These are phyloP conservation scores for Teleogryllus oceanicus DNA, from an alignment of 2,888 invertebrate species.

Conservation along the genomic window DNA sequence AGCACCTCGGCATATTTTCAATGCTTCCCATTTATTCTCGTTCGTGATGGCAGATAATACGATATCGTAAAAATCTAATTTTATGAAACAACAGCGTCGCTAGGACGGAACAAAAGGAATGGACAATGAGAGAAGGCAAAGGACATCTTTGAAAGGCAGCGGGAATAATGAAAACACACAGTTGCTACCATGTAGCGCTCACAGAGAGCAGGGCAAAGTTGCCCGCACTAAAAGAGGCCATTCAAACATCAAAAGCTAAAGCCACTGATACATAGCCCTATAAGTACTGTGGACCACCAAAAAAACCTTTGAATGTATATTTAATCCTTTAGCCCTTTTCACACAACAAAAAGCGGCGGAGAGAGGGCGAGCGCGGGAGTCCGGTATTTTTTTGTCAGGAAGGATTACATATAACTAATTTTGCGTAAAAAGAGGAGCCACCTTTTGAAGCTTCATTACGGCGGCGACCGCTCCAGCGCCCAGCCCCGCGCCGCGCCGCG, in stretches of 20 bases:
- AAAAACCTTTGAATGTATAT: constrained; percentile 29
- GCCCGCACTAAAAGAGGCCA: constrained; percentile 9
- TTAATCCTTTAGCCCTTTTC: constrained; percentile 27
- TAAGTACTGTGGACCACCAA: constrained; percentile 23
- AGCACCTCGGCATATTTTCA: too few relatives aligned
- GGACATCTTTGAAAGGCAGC: constrained; percentile 18
- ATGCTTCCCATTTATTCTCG: too few relatives aligned
- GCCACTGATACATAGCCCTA: constrained; percentile 18
- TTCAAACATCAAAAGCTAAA: constrained; percentile 18
- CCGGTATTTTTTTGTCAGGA: constrained; percentile 7
- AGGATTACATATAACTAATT: constrained; percentile 18
- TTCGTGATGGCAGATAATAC: background rate
- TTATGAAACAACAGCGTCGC: background rate
- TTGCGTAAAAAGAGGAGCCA: constrained; percentile 4
- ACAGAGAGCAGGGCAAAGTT: constrained; percentile 18
- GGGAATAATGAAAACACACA: constrained; percentile 18
- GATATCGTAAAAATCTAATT: background rate
- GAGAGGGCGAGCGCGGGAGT: background rate
- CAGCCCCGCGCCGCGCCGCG: background rate
- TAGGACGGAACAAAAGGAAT: background rate
- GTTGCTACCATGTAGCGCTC: background rate
- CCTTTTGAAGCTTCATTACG: constrained; percentile 18
- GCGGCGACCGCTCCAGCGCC: background rate
- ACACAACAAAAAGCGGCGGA: constrained; percentile 29
- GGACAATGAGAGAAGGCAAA: constrained; percentile 18